phyloP scores from a whole-genome alignment of 2,888 invertebrate species.

The Cataglyphis livida region DNA sequence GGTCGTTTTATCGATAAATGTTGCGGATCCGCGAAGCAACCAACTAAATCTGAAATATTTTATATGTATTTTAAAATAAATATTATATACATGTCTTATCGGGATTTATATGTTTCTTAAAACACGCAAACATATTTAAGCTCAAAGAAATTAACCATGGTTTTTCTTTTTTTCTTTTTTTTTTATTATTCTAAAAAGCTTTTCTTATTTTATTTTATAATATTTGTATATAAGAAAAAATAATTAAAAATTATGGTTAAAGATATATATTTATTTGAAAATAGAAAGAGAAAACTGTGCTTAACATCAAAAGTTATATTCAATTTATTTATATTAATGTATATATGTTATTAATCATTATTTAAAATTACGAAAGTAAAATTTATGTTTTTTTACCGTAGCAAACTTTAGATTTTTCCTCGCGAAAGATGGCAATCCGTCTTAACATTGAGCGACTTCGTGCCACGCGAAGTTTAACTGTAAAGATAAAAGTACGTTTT shows the following conservation, averaged over 20 bases:
- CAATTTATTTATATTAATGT: neutral
- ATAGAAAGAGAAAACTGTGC: neutral
- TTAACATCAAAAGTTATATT: slow-evolving; percentile 8
- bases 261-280: neutral
- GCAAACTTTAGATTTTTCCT: slow-evolving; percentile 81
- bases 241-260: slow-evolving; percentile 6
- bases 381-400: slow-evolving; percentile 76
- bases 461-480: slow-evolving; percentile 56
- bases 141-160: neutral
- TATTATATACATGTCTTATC: neutral
- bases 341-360: neutral
- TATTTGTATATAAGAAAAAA: neutral
- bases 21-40: slow-evolving; percentile 87
- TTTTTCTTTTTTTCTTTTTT: neutral
- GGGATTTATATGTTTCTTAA: neutral
- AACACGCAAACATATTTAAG: neutral
- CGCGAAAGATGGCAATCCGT: slow-evolving; percentile 73
- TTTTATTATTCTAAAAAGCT: neutral
- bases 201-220: neutral
- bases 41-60: slow-evolving; percentile 86
- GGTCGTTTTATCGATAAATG: slow-evolving; percentile 86
- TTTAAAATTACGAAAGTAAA: slow-evolving; percentile 24
- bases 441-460: slow-evolving; percentile 59
- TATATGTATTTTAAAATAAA: slow-evolving; percentile 75
- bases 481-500: neutral